A percentile compares a stretch with the other conserved stretches of the same genome.
Evolutionary conservation across 2,113 vertebrate genomes (phyloP).

Genomic region (Cyprinodon variegatus): DNA sequence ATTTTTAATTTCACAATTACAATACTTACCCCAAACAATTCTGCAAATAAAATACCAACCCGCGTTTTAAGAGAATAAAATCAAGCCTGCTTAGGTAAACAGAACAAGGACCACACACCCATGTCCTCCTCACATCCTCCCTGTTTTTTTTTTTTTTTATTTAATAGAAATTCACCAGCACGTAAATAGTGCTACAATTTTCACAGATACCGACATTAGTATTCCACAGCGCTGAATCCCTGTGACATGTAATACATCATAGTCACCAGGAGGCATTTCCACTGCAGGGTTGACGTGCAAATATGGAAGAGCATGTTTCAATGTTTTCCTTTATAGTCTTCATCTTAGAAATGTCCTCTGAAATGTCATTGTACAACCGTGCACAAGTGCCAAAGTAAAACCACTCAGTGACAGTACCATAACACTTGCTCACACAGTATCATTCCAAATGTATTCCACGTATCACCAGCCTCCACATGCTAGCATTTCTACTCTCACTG

Average conservation of each 20-base stretch:
- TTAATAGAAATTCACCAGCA: constrained; percentile 54
- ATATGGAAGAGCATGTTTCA: constrained; percentile 64
- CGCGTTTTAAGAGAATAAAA: constrained; percentile 34
- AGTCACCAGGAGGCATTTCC: constrained; percentile 75
- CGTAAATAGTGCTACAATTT: constrained; percentile 59
- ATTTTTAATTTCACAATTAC: constrained; percentile 38
- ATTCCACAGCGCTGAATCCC: constrained; percentile 71
- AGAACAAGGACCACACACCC: constrained; percentile 28
- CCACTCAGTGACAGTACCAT: constrained; percentile 11
- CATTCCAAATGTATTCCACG: constrained; percentile 37
- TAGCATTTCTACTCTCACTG: constrained; percentile 24
- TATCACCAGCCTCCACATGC: constrained; percentile 37
- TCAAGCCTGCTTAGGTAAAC: constrained; percentile 36
- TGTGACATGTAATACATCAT: constrained; percentile 80
- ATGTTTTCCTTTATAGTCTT: constrained; percentile 54
- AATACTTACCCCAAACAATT: constrained; percentile 41
- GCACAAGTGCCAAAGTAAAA: constrained; percentile 14
- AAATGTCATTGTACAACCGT: constrained; percentile 55
- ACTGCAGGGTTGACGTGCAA: constrained; percentile 66
- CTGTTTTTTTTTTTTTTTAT: constrained; percentile 21
- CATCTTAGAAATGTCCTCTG: constrained; percentile 70
- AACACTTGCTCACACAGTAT: constrained; percentile 20
- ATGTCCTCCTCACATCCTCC: constrained; percentile 32
- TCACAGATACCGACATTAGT: constrained; percentile 75
- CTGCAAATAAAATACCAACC: constrained; percentile 48